Evolutionary conservation across 2,888 invertebrate genomes (phyloP), one percentile per base, ranked within the genome.

Genomic region (Leptinotarsa haldemani): DNA sequence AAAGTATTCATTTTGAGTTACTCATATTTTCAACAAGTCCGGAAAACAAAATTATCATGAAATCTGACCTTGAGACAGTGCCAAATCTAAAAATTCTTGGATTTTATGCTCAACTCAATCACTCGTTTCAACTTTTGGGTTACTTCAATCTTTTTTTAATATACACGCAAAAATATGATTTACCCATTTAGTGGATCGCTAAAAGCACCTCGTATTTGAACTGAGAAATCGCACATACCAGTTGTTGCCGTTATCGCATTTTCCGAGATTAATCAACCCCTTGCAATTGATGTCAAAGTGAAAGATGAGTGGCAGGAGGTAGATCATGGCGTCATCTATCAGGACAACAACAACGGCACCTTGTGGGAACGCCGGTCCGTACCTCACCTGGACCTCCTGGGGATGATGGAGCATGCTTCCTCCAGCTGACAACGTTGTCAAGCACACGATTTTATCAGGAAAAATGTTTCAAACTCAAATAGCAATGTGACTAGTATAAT

Each of bases 251-350:
- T 30, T 30, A 65, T 52, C 65, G 53, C 73, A 61, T 70, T 77
- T 73, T 70, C 25, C 58, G 73, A 70, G 58, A 74, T 76, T 76
- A 76, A 76, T 76, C 64, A 76, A 77, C 74, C 74, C 48, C 18
- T 72, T 56, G 61, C 65, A 74, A 77, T 76, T 80, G 77, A 77
- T 77, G 74, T 72, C 61, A 52, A 74, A 75, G 71, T 75, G 78
- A 77, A 79, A 77, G 79, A 79, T 79, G 79, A 80, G 77, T 79
- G 80, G 80, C 84, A 83, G 84, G 85, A 84, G 85, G 85, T 84
- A 84, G 82, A 86, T 83, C 84, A 84, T 83, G 82, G 81, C 81
- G 85, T 83, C 82, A 86, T 86, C 85, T 83, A 86, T 86, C 82
- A 61, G 61, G 61, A 61, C 61, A 61, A 16, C 30, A 30, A 16